Evolutionary conservation across 2,888 invertebrate genomes (phyloP), one percentile per base, ranked within the genome.

Genomic region (Agrenia bidenticulata): DNA sequence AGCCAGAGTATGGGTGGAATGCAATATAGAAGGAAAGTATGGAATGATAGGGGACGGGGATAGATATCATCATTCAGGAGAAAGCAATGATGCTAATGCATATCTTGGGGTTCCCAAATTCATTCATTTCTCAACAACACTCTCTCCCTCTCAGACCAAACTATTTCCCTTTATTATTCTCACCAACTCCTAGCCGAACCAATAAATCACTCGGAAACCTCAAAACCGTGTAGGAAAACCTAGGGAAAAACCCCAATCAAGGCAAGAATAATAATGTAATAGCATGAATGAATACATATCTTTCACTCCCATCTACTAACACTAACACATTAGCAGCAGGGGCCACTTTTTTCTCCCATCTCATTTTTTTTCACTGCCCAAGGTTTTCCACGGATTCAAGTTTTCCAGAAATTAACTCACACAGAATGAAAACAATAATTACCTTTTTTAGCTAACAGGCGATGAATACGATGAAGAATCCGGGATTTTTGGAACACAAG

Each of bases 51-150:
- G 4, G 32, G 11, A 32, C 4, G 32, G 32, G 32, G 32, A 32
- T 32, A 32, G 51, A 24, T 51, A 51, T 51, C 51, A 51, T 51
- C 51, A 51, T 51, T 24, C 21, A 24, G 51, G 24, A 24, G 24
- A 51, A 51, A 51, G 51, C 51, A 23, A 51, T 51, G 51, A 51
- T 51, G 23, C 51, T 51, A 51, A 51, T 51, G 51, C 15, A 23
- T 51, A 51, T 23, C 51, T 51, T 9, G 51, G 24, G 7, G 7
- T 11, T 24, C 15, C 19, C 15, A 17, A 15, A 23, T 51, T 51
- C 51, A 51, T 51, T 51, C 51, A 19, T 51, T 51, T 51, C 51
- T 24, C 51, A 51, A 51, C 51, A 51, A 51, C 51, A 51, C 51
- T 51, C 51, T 9, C 51, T 24, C 51, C 11, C 32, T 32, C 32